These are phyloP conservation scores for Budorcas taxicolor DNA, from an alignment of 2,113 vertebrate genomes.

Conservation along the genomic window DNA sequence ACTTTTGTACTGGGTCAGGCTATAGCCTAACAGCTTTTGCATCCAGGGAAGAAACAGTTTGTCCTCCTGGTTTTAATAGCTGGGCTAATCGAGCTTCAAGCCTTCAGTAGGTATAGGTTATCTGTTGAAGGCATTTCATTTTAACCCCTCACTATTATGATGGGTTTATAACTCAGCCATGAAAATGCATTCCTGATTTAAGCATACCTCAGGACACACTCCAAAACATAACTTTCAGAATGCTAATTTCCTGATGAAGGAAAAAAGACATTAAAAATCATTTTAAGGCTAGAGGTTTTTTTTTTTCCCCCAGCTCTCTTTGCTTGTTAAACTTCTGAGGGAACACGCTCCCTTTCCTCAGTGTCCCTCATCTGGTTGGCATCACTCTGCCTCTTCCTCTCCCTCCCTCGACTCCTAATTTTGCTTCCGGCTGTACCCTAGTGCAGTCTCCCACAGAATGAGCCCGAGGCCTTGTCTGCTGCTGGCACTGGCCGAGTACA, in stretches of 20 bases:
- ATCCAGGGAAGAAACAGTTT: conserved; percentile 69
- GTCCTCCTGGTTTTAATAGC: conserved; percentile 70
- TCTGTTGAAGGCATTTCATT: conserved; percentile 59
- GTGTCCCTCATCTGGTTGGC: neutral
- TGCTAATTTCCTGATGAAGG: conserved; percentile 47
- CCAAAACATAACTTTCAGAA: conserved; percentile 44
- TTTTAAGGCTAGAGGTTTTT: neutral
- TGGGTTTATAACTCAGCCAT: conserved; percentile 59
- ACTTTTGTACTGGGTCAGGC: conserved; percentile 74
- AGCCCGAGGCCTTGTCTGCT: neutral
- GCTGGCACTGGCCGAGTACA: neutral
- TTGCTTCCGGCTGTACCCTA: neutral
- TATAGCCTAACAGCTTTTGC: conserved; percentile 66
- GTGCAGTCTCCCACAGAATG: neutral
- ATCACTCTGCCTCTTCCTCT: neutral
- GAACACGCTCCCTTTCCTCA: neutral
- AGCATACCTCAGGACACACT: conserved; percentile 53
- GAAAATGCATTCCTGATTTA: conserved; percentile 59
- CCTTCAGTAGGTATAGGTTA: conserved; percentile 58
- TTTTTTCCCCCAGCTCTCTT: neutral
- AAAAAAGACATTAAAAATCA: conserved; percentile 28
- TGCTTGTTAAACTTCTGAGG: neutral
- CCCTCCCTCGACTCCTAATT: neutral
- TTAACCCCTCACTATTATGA: conserved; percentile 51
- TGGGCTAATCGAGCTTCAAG: conserved; percentile 70